These are phyloP conservation scores for Belonocnema kinseyi DNA, from an alignment of 1,140 invertebrate genomes.

Conservation along the genomic window DNA sequence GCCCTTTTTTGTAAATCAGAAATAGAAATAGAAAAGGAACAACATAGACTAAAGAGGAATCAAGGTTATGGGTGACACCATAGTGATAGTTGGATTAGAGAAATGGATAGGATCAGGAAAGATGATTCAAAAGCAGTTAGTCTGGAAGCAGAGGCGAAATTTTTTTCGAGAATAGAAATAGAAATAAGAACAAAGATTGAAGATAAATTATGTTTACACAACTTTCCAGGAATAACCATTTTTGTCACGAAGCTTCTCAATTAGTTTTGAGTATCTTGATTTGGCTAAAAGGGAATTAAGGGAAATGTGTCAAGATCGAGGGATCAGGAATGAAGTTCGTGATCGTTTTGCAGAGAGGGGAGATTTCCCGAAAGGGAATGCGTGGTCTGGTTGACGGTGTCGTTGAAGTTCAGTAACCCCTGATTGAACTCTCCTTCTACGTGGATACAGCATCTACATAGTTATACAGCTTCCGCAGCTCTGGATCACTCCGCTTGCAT, in stretches of 20 bases:
- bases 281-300: background rate
- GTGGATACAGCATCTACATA: slow-evolving; percentile 61
- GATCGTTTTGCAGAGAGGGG: slow-evolving; percentile 13
- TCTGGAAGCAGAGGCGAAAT: too few species aligned
- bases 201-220: too few species aligned
- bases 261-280: slow-evolving; percentile 13
- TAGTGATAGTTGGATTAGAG: too few species aligned
- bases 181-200: too few species aligned
- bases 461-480: slow-evolving; percentile 57
- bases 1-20: too few species aligned
- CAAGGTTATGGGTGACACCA: too few species aligned
- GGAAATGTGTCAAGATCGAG: slow-evolving; percentile 18
- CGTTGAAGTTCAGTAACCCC: slow-evolving; percentile 51
- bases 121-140: too few species aligned
- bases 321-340: slow-evolving; percentile 23
- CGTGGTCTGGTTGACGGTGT: slow-evolving; percentile 36
- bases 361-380: background rate
- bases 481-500: slow-evolving; percentile 68
- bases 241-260: background rate
- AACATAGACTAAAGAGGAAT: too few species aligned
- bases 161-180: too few species aligned
- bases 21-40: too few species aligned
- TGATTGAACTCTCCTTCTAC: slow-evolving; percentile 64
- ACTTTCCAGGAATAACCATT: too few species aligned
- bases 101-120: too few species aligned